Base-by-base conservation (phyloP, 1,140 invertebrate genomes). In the Dinoponera quadriceps region DNA sequence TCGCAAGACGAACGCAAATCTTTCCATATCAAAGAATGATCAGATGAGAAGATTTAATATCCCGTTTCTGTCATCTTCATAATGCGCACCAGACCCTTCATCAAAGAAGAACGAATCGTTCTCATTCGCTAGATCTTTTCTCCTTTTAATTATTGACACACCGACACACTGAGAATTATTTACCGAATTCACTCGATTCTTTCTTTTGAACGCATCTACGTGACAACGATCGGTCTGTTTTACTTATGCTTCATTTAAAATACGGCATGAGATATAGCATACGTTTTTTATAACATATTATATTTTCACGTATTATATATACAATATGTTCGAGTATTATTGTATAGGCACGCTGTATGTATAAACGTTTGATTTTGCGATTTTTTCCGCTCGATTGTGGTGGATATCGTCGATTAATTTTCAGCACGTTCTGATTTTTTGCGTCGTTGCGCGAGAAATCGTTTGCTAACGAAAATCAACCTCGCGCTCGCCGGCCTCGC, bases 21-120 rank as follows among this genome's bases (percentile, higher is more conserved):
- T 38, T 57, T 69, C 25, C 22, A 44, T 33, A n/a, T 71, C 49
- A 80, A 69, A 69, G 75, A 69, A 29, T 57, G 51, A 69, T 80
- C 65, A 59, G 33, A 57, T 80, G 55, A 78, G 25, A 75, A 63
- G 65, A 59, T 80, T 80, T 80, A 48, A 78, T 80, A 69, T 80
- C 25, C 2, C 44, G 14, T 55, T 68, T 68, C 33, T 75, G 7
- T 78, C 33, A 57, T 78, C 33, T 68, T 78, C 20, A 66, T 68
- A 78, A 57, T 44, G 33, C 27, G 22, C 33, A 27, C 18, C 16
- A 18, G 20, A 20, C 20, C 22, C 18, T 55, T 68, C 48, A 20
- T 51, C 49, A 78, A 78, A 68, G 73, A 75, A 51, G 29, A 9
- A 2, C 18, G 63, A 68, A 57, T 78, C 18, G 22, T 78, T 78